Percentiles rank a stretch among this genome's conserved stretches.
Conservation (phyloP, 2,888 invertebrate genomes). For the Kryphioiulus occultus region DNA sequence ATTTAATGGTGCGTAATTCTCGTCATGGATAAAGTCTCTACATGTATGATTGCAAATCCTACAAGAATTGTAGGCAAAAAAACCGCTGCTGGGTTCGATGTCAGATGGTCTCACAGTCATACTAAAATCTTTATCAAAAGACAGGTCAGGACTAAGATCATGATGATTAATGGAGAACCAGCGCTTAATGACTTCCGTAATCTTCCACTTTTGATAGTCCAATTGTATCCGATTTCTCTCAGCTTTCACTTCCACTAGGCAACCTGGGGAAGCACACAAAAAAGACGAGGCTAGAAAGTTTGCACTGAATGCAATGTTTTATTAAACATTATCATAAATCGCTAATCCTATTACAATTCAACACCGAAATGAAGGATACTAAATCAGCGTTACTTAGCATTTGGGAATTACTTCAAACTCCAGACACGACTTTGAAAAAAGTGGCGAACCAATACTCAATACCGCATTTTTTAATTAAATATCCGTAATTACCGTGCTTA, state of each 20-base stretch:
- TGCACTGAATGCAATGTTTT: not conserved
- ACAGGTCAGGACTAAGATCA: no score
- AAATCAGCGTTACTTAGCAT: not conserved
- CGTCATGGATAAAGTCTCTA: no score
- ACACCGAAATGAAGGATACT: not conserved
- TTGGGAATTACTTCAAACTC: not conserved
- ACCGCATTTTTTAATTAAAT: not conserved
- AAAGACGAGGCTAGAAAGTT: not conserved
- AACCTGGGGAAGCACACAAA: not conserved
- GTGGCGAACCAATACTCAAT: not conserved
- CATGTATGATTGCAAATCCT: no score
- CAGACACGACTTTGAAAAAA: not conserved
- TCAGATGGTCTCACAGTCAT: no score
- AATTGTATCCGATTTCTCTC: no score
- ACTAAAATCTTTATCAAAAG: no score
- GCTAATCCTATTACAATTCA: conserved; percentile 1
- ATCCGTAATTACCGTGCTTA: not conserved
- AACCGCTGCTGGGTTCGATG: no score
- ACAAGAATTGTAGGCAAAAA: no score
- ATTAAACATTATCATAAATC: not conserved
- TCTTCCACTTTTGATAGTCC: no score
- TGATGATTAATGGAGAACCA: no score
- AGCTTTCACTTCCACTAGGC: not conserved
- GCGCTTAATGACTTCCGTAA: no score
- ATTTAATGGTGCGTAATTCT: not conserved